Percentiles rank a stretch among this genome's conserved stretches.
phyloP scores from a whole-genome alignment of 2,113 vertebrate genomes.

The Pangasianodon hypophthalmus region DNA sequence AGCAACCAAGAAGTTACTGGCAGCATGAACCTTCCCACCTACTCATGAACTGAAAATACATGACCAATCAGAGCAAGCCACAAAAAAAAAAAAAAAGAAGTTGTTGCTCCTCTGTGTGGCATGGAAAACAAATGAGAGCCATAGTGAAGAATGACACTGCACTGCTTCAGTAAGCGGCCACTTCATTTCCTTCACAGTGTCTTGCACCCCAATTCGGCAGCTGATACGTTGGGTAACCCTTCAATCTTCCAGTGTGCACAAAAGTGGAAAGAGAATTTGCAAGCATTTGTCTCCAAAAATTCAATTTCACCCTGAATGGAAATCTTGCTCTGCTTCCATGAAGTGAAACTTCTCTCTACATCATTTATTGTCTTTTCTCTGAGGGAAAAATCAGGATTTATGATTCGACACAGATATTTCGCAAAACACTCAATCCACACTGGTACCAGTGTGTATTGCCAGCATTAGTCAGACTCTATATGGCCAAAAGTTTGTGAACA shows the following conservation, averaged over 20 bases:
- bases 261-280: constrained; percentile 10
- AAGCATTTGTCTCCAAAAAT: constrained; percentile 26
- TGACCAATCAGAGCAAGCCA: not conserved
- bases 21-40: not conserved
- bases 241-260: constrained; percentile 9
- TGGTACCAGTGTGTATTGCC: not conserved
- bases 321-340: not conserved
- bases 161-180: constrained; percentile 10
- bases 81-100: not conserved
- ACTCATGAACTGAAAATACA: not conserved
- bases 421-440: not conserved
- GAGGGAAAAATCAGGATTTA: not conserved
- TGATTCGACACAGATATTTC: not conserved
- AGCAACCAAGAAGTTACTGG: not conserved
- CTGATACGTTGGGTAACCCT: constrained; percentile 3
- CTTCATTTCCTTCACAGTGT: constrained; percentile 24
- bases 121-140: constrained; percentile 4
- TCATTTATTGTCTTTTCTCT: not conserved
- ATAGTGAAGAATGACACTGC: not conserved
- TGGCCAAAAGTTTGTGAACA: not conserved
- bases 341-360: not conserved
- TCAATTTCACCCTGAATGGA: constrained; percentile 25
- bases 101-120: not conserved
- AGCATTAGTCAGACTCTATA: not conserved
- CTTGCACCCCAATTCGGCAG: not conserved